Conservation (phyloP, 2,113 vertebrate species). For the Chloropsis hardwickii region DNA sequence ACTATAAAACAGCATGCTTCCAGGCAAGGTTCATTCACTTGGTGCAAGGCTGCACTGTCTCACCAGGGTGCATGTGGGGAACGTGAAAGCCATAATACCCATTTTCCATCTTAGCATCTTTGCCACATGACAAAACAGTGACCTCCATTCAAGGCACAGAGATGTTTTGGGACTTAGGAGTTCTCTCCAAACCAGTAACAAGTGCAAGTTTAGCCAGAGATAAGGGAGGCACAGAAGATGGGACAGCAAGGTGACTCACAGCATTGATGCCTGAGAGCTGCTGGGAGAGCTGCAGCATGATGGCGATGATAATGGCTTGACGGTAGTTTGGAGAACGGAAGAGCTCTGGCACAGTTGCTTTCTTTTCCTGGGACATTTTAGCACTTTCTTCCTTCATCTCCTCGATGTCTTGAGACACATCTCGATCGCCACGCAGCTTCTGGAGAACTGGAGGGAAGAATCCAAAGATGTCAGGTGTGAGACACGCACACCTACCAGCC, state of each 20-base stretch:
- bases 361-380: constrained; percentile 87
- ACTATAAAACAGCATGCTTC: neutral
- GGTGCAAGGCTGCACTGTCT: neutral
- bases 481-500: neutral
- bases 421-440: constrained; percentile 78
- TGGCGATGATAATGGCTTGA: constrained; percentile 88
- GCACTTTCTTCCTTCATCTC: constrained; percentile 93
- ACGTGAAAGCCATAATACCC: neutral
- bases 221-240: neutral
- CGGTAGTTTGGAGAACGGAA: constrained; percentile 84
- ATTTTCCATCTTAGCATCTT: neutral
- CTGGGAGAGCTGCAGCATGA: constrained; percentile 94
- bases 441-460: constrained; percentile 77
- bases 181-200: neutral
- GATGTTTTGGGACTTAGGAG: neutral
- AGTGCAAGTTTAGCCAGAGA: neutral
- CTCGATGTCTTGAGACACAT: constrained; percentile 83
- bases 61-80: accelerated
- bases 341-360: constrained; percentile 84
- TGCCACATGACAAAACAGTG: neutral
- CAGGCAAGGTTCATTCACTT: neutral
- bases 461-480: neutral
- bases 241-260: constrained; percentile 72
- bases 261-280: constrained; percentile 97
- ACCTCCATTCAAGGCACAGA: neutral